These are phyloP conservation scores for Aphrophora alni DNA, from an alignment of 2,888 invertebrate genomes.

Conservation along the genomic window DNA sequence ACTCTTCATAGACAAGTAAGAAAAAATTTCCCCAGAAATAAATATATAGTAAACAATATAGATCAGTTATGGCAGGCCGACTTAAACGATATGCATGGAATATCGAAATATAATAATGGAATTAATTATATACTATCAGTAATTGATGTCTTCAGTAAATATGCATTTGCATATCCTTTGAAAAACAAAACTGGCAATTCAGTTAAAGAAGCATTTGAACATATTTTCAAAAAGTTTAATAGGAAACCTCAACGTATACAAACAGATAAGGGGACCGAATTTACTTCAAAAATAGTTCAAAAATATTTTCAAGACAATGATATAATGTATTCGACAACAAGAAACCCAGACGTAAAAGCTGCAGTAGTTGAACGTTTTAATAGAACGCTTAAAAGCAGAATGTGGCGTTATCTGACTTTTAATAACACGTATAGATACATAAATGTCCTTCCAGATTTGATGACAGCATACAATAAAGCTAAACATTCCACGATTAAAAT, in stretches of 20 bases:
- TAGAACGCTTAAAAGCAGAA: slow-evolving; percentile 52
- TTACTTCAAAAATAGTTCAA: slow-evolving; percentile 44
- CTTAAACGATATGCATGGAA: slow-evolving; percentile 30
- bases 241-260: slow-evolving; percentile 43
- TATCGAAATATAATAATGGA: slow-evolving; percentile 41
- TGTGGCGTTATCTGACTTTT: slow-evolving; percentile 52
- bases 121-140: slow-evolving; percentile 43
- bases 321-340: slow-evolving; percentile 49
- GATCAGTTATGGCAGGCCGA: slow-evolving; percentile 41
- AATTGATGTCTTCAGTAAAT: slow-evolving; percentile 48
- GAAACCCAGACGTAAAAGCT: slow-evolving; percentile 52
- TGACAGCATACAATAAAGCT: slow-evolving; percentile 49
- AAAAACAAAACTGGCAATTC: slow-evolving; percentile 44
- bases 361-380: slow-evolving; percentile 53
- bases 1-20: no score
- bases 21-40: no score
- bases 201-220: slow-evolving; percentile 46
- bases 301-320: slow-evolving; percentile 43
- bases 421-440: slow-evolving; percentile 49
- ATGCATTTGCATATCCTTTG: slow-evolving; percentile 48
- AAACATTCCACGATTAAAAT: no score
- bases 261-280: slow-evolving; percentile 50
- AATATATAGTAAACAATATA: slow-evolving; percentile 18
- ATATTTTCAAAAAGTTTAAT: no score
- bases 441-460: slow-evolving; percentile 48